phyloP scores from a whole-genome alignment of 2,888 invertebrate genomes.

The Drosophila mimica region DNA sequence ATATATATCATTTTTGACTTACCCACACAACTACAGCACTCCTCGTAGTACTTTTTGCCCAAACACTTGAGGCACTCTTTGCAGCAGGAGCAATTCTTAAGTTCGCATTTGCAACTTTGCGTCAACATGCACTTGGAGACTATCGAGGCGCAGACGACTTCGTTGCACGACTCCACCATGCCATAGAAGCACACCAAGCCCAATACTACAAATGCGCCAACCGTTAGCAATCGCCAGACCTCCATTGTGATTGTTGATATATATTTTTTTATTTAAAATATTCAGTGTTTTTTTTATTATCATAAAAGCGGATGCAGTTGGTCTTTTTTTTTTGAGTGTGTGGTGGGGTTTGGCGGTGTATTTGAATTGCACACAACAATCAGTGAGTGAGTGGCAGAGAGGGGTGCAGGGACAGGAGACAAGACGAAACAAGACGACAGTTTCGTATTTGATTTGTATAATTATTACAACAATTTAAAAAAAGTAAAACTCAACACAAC shows the following conservation, averaged over 20 bases:
- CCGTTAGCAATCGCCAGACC: constrained; percentile 72
- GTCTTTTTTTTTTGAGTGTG: neutral
- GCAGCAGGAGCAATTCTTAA: constrained; percentile 96
- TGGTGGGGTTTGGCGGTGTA: constrained; percentile 37
- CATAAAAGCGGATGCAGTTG: constrained; percentile 12
- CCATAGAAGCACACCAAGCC: constrained; percentile 77
- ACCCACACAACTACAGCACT: constrained; percentile 99
- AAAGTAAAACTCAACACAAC: constrained; percentile 31
- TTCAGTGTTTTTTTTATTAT: constrained; percentile 14
- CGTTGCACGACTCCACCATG: constrained; percentile 89
- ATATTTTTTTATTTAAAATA: constrained; percentile 12
- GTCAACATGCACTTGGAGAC: constrained; percentile 98
- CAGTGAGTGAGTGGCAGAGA: neutral
- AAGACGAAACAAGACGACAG: constrained; percentile 38
- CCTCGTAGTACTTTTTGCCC: constrained; percentile 92
- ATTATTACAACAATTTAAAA: constrained; percentile 53
- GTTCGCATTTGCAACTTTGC: constrained; percentile 97
- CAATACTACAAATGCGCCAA: constrained; percentile 72
- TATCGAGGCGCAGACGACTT: constrained; percentile 97
- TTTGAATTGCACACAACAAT: constrained; percentile 47
- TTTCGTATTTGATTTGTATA: constrained; percentile 42
- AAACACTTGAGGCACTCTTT: constrained; percentile 96
- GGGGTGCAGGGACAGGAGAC: constrained; percentile 8
- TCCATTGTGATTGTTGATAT: constrained; percentile 62
- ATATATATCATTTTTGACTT: constrained; percentile 84